Base-by-base conservation (phyloP, 2,888 invertebrate species). In the Macropis europaea region DNA sequence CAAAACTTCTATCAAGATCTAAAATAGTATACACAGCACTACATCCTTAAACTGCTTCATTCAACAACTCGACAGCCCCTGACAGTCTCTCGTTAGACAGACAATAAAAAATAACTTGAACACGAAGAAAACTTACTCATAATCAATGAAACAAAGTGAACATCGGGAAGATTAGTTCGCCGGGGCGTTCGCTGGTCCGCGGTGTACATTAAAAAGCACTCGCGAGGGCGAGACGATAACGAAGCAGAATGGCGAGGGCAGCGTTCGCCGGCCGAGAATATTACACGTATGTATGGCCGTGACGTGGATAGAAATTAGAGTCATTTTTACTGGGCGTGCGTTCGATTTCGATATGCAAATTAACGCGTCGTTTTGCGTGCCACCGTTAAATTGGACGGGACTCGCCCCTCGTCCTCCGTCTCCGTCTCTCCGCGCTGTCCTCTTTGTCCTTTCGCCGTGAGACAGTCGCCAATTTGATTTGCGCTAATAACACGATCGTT, bases 401-500 rank as follows among this genome's bases (percentile, higher is more conserved):
- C 11, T 52, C 19, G 13, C 53, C 50, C 54, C 36, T 13, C 13
- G 6, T 34, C 56, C 38, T 26, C 52, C 38, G 43, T 52, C 54
- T 59, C 36, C 32, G 47, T 43, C 17, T 38, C 43, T 52, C 5
- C 36, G 22, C 47, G 6, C 3, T 17, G 34, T 40, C 5, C 22
- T 42, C 40, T 43, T 42, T 30, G 32, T 70, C 52, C 30, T 43
- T 28, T 34, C 30, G 69, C 50, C 80, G 80, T 81, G 81, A 81
- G 81, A 82, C 79, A 81, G 75, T 77, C 69, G 79, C 68, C 81
- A 79, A 81, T 81, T 81, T 82, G 63, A 82, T 82, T 82, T 76
- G 61, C 77, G 70, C 68, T 86, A 86, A 86, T 86, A 82, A 82
- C 80, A 85, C 79, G 86, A 86, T 86, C 86, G 81, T 85, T 86